These are phyloP conservation scores for Hylomyscus alleni DNA, from an alignment of 2,797 vertebrate species.

Conservation along the genomic window DNA sequence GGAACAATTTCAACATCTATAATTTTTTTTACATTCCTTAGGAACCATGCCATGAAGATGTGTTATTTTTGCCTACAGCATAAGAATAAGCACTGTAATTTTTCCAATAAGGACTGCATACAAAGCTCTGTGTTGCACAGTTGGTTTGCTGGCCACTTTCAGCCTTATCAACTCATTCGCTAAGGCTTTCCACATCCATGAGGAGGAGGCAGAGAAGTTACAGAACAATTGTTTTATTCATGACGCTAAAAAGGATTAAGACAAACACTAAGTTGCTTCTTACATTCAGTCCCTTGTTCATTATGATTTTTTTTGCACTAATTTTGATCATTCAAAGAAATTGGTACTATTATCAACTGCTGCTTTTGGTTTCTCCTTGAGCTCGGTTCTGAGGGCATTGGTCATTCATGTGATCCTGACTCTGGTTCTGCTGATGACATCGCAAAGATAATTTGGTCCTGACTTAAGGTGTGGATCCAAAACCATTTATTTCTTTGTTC, in stretches of 20 bases:
- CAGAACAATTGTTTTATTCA: background rate
- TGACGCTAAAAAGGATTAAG: background rate
- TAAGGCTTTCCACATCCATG: background rate
- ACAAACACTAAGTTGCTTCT: background rate
- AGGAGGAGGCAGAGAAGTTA: too few relatives aligned
- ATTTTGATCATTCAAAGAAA: background rate
- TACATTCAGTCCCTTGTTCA: background rate
- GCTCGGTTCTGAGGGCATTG: background rate
- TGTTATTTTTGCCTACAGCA: constrained; percentile 47
- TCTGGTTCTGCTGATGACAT: background rate
- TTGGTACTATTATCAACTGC: background rate
- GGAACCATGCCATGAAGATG: constrained; percentile 7
- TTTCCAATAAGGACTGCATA: background rate
- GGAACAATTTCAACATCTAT: constrained; percentile 47
- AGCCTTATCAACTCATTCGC: background rate
- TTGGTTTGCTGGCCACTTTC: background rate
- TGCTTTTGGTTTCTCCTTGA: background rate
- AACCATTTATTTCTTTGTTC: background rate
- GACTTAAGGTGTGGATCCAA: background rate
- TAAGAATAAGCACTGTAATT: background rate
- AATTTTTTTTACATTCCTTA: constrained; percentile 66
- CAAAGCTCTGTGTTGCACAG: background rate
- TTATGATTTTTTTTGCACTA: background rate
- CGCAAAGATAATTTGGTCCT: background rate
- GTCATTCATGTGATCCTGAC: background rate